Base-by-base conservation (phyloP, 2,888 invertebrate genomes). In the Carpatolechia fugitivella region DNA sequence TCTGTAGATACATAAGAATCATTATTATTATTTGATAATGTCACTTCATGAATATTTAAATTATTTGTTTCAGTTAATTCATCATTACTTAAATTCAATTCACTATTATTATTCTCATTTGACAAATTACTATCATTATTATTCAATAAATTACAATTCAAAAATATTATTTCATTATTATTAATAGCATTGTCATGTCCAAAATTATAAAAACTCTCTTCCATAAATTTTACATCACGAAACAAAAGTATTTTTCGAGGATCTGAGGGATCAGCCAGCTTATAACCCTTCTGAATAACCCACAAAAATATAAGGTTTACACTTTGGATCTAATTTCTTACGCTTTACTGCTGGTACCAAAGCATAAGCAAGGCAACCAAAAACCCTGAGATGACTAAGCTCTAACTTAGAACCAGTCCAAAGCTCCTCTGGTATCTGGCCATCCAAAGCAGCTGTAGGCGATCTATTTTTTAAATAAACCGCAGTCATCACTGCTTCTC, bases 251-350 rank as follows among this genome's bases (percentile, higher is more conserved):
- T 10, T 7, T 14, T n/a, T 10, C 11, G 16, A 3, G 40, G 40
- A 40, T 14, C 7, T 10, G 14, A 40, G 7, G 40, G 40, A 20
- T 40, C 40, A 40, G 14, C 14, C 13, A 59, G 49, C 41, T 57
- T 55, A 51, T 59, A 59, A 2, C 56, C 55, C 46, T 57, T 59
- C 40, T 14, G 14, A 4, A 48, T 59, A 56, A 0, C 55, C 55
- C 1, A 56, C 29, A 54, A 57, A 54, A 31, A 57, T 60, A 44
- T 46, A 47, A 10, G 50, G 7, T 14, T 35, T 30, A 38, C 13
- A 18, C 52, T 56, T 41, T 44, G 20, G 31, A 41, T 51, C 56
- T 8, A 40, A 11, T 48, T 56, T 56, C 13, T 36, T 1, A 3
- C 38, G 11, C 4, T 49, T 46, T 20, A 30, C 36, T 5, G 20